Evolutionary conservation across 2,797 vertebrate genomes (phyloP).

Genomic region (Sphenopsis melanotis): DNA sequence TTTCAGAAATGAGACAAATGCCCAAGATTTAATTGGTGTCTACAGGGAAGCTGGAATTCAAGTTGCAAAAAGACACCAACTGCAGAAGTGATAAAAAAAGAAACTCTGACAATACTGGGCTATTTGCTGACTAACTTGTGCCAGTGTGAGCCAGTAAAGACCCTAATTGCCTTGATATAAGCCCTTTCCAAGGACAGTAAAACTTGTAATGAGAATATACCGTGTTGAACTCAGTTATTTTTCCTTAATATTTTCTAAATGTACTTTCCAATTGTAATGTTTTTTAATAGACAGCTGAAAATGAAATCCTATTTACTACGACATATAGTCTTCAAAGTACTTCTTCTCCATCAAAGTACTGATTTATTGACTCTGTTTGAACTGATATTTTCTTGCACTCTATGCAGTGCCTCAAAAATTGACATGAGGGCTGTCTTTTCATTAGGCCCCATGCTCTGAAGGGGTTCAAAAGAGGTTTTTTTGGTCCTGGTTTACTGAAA

Average conservation of each 20-base stretch:
- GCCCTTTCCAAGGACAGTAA: background rate
- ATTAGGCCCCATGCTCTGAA: background rate
- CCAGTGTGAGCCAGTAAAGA: background rate
- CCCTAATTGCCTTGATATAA: background rate
- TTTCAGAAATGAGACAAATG: background rate
- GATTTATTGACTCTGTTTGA: slow-evolving; percentile 28
- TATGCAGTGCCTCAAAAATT: background rate
- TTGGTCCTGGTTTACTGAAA: background rate
- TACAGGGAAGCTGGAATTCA: background rate
- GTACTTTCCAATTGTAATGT: background rate
- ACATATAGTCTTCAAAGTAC: background rate
- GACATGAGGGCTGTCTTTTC: background rate
- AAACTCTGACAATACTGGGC: background rate
- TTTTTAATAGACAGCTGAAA: slow-evolving; percentile 1
- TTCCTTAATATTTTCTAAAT: background rate
- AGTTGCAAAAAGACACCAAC: background rate
- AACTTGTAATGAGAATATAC: background rate
- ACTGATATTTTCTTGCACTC: background rate
- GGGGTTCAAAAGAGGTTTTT: background rate
- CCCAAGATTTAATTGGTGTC: slow-evolving; percentile 2
- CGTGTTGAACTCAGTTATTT: background rate
- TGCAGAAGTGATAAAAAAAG: background rate
- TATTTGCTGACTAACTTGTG: background rate
- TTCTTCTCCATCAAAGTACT: background rate
- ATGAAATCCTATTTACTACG: slow-evolving; percentile 17